Base-by-base conservation (phyloP, 2,888 invertebrate genomes). In the Itoplectis maculator region DNA sequence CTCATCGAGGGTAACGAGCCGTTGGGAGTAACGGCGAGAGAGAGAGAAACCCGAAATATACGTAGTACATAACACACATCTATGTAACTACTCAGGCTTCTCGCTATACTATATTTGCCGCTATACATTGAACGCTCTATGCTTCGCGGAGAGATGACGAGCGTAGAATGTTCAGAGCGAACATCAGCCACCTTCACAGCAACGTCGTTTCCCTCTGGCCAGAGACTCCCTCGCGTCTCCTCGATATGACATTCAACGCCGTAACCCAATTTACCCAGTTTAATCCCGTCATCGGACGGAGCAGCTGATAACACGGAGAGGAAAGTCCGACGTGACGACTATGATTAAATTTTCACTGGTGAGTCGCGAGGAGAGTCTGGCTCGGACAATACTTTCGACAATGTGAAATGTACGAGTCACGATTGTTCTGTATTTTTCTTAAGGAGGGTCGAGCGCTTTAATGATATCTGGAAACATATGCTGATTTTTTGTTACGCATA, bases 1-100 rank as follows among this genome's bases (percentile, higher is more conserved):
- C 79, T 73, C 82, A 76, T 82, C 79, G 82, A 40, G 82, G 56
- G 73, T 79, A 82, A 82, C 82, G 76, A 79, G 73, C 61, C 75
- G 63, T 73, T 70, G 72, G 56, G 54, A 73, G 70, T 75, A 56
- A 75, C 54, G 56, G 59, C 61, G 23, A 61, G 63, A 51, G 45
- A n/a, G n/a, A n/a, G n/a, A n/a, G n/a, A n/a, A n/a, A n/a, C 63
- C 63, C 23, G 76, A 56, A 79, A 82, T 75, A 75, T 61, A n/a
- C n/a, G n/a, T n/a, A n/a, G 73, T 70, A 37, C 49, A 61, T 56
- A n/a, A 70, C 47, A 68, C 73, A 51, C 45, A 29, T 37, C 51
- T 72, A 35, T 37, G 18, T 9, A 42, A 20, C 20, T 51, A 49
- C 9, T 70, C 35, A 49, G 15, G 23, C 7, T 9, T 1, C 47